Percentiles rank a stretch among this genome's conserved stretches.
Conservation (phyloP, 2,797 vertebrate genomes). For the Lemur catta region DNA sequence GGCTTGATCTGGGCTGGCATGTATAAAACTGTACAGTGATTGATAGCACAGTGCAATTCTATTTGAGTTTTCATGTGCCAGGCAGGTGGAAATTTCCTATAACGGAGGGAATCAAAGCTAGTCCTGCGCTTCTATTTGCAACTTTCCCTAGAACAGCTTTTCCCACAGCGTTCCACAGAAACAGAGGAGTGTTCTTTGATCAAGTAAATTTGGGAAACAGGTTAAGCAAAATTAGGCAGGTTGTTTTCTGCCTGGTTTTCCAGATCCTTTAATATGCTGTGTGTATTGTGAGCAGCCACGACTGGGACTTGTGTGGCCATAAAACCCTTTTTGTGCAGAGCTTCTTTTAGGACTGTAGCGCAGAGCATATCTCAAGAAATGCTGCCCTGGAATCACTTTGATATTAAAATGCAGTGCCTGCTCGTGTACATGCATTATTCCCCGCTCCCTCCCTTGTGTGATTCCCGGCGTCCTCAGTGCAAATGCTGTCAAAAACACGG, state of each 20-base stretch:
- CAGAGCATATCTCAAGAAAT: neutral
- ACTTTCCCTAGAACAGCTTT: neutral
- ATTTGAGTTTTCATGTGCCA: neutral
- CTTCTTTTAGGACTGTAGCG: neutral
- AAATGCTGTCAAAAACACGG: neutral
- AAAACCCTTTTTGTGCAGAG: no score
- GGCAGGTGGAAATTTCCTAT: neutral
- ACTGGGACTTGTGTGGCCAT: neutral
- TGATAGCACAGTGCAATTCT: neutral
- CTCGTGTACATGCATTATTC: rapidly evolving
- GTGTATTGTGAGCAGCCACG: neutral
- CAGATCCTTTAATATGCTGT: no score
- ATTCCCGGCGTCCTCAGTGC: neutral
- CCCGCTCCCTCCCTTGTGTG: neutral
- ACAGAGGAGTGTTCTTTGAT: neutral
- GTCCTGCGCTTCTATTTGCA: neutral
- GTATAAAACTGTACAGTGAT: neutral
- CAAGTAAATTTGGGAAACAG: neutral
- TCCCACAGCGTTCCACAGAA: neutral
- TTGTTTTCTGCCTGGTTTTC: neutral
- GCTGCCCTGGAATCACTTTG: neutral
- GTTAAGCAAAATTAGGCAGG: neutral
- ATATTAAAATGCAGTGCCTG: neutral
- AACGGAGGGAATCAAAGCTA: neutral
- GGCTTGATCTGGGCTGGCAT: neutral